Conservation (phyloP, 2,113 vertebrate genomes). For the Paradoxurus hermaphroditus region DNA sequence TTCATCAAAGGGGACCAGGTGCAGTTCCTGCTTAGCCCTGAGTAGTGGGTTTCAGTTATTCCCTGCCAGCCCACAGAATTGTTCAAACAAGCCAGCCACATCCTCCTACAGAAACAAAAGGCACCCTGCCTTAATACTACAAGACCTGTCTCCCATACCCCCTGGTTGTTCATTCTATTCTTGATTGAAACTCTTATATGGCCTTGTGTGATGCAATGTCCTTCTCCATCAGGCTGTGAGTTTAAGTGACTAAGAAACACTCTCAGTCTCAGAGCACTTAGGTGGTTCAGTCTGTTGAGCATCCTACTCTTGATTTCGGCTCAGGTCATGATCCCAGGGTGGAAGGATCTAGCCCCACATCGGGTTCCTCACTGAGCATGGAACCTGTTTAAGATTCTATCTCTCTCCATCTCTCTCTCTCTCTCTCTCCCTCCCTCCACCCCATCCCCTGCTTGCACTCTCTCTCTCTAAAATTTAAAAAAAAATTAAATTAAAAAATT, state of each 20-base stretch:
- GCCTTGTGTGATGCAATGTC: fast-evolving
- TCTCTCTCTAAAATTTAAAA: too few species aligned
- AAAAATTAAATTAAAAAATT: too few species aligned
- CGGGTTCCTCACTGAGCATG: too few species aligned
- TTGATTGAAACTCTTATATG: not conserved
- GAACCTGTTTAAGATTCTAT: too few species aligned
- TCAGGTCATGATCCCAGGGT: too few species aligned
- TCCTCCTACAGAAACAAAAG: not conserved
- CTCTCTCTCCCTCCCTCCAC: too few species aligned
- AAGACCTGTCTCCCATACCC: not conserved
- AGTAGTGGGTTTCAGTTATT: not conserved
- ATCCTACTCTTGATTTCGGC: too few species aligned
- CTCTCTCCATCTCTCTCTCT: too few species aligned
- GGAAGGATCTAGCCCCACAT: too few species aligned
- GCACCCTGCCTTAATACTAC: too few species aligned
- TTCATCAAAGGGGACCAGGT: not conserved
- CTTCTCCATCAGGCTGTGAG: not conserved
- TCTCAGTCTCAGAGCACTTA: not conserved
- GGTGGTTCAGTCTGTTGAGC: too few species aligned
- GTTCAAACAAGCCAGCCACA: not conserved
- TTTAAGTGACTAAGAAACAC: not conserved
- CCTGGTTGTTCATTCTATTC: not conserved
- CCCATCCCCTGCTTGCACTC: too few species aligned
- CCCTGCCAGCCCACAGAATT: not conserved
- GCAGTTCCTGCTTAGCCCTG: not conserved